Conservation (phyloP, 2,797 vertebrate genomes). For the Lacerta agilis region DNA sequence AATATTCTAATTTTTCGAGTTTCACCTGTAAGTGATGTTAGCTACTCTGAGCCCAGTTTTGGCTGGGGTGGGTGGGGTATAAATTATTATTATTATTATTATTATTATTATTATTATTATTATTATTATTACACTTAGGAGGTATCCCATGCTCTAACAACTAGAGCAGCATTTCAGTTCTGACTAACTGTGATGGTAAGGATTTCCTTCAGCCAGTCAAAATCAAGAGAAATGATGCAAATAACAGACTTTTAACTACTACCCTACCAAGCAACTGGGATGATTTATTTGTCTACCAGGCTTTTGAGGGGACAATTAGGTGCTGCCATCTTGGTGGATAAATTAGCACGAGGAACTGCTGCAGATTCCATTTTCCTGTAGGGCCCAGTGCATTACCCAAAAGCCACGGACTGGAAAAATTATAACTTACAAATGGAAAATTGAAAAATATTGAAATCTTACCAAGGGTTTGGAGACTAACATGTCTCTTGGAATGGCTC, state of each 20-base stretch:
- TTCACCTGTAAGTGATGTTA: too few relatives aligned
- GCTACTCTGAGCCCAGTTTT: too few relatives aligned
- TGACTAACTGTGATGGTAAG: not conserved
- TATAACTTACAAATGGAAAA: constrained; percentile 72
- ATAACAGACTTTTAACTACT: constrained; percentile 38
- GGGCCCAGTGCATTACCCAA: constrained; percentile 52
- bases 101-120: too few relatives aligned
- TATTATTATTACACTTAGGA: not conserved
- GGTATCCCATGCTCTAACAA: too few relatives aligned
- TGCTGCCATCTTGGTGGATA: constrained; percentile 59
- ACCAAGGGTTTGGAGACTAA: constrained; percentile 57
- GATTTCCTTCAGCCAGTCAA: constrained; percentile 38
- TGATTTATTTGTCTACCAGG: constrained; percentile 57
- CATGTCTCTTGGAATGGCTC: constrained; percentile 73
- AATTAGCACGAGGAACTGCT: constrained; percentile 59
- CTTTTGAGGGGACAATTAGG: constrained; percentile 58
- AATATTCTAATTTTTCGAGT: too few relatives aligned
- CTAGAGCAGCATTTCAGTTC: not conserved
- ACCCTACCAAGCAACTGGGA: constrained; percentile 20
- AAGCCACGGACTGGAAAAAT: constrained; percentile 65
- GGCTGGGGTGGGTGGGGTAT: too few relatives aligned
- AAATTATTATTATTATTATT: too few relatives aligned
- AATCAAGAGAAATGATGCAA: constrained; percentile 34
- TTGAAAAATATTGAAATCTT: constrained; percentile 70
- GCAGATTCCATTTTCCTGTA: constrained; percentile 56